Base-by-base conservation (phyloP, 2,797 vertebrate species). In the Sebastes iracundus region DNA sequence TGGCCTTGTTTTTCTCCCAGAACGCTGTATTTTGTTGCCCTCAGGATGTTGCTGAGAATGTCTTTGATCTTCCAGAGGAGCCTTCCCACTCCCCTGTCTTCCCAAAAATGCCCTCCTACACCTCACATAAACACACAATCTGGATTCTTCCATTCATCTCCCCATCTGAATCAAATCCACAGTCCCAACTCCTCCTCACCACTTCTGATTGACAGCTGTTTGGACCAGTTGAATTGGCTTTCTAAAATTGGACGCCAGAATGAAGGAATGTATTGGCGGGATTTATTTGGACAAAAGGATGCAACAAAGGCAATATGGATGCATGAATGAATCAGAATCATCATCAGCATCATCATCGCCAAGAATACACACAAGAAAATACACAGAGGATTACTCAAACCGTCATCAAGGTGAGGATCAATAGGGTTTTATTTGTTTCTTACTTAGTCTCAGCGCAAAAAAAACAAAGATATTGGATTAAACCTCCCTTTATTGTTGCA, bases 31-130 rank as follows among this genome's bases (percentile, higher is more conserved):
- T 90, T 82, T 87, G 75, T 89, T 90, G 84, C 89, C 91, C 90
- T 92, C 89, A 88, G 93, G 95, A 94, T 67, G 49, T 90, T 86
- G 60, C 91, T 81, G 69, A 91, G 92, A 93, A 91, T 88, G 88
- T 93, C 72, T 93, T 91, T 92, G 91, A 93, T 93, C 89, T 92
- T 91, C 92, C 90, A 88, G 89, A 93, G 87, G 87, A 91, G 85
- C 72, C 76, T 88, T 90, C 82, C 85, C 70, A 73, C 83, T 85
- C 87, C 90, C 89, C 82, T 62, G 72, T 88, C 86, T 89, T 87
- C 90, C 90, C 86, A 60, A 80, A 89, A 73, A 82, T 55, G 46
- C 86, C 85, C 86, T 75, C 77, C 77, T 58, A 71, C 81, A 79
- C 55, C 77, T 70, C 84, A 30, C 22, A 79, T 46, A 83, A 91